Evolutionary conservation across 2,113 vertebrate species (phyloP), one percentile per base, ranked within the genome.

Genomic region (Nymphicus hollandicus): DNA sequence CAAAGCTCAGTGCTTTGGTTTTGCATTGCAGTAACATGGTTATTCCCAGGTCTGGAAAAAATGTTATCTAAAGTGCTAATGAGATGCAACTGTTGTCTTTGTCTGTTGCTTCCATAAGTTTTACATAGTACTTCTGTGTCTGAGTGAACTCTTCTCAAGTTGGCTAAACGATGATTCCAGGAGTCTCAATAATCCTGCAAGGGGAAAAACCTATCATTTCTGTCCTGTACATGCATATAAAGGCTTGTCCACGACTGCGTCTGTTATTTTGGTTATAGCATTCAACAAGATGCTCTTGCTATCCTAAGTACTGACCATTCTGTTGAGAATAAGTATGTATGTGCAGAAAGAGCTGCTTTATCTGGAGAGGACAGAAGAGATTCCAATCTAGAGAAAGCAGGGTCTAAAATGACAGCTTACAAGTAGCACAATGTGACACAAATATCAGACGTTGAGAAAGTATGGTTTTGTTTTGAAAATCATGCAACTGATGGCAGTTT

Each of bases 11-110:
- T 0, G 1, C 55, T 65, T 73, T 1, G 3, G 27, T 24, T 31
- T 83, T 73, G 47, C 27, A 7, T 80, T 10, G 22, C 66, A 52
- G 23, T 78, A 93, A 85, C 22, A 15, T 50, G 49, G 58, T 88
- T 89, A 68, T 82, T 92, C 80, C 50, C 58, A 69, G n/a, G 63
- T 94, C 81, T 86, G 70, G n/a, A 79, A 69, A 86, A 79, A 91
- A 46, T 12, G 39, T 71, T 64, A 52, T 13, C n/a, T 77, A 33
- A 80, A 78, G 50, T 82, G 55, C 46, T 83, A 84, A 80, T 50
- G 50, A 89, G 52, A 65, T 79, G 31, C 43, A 83, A 10, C 73
- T 44, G 8, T 95, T 82, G 49, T 89, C 64, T 91, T 96, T 86
- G 66, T 68, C 64, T n/a, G 19, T 85, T 92, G 49, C 43, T 68